A percentile compares a stretch with the other conserved stretches of the same genome.
Conservation (phyloP, 2,797 vertebrate genomes). For the Todus mexicanus region DNA sequence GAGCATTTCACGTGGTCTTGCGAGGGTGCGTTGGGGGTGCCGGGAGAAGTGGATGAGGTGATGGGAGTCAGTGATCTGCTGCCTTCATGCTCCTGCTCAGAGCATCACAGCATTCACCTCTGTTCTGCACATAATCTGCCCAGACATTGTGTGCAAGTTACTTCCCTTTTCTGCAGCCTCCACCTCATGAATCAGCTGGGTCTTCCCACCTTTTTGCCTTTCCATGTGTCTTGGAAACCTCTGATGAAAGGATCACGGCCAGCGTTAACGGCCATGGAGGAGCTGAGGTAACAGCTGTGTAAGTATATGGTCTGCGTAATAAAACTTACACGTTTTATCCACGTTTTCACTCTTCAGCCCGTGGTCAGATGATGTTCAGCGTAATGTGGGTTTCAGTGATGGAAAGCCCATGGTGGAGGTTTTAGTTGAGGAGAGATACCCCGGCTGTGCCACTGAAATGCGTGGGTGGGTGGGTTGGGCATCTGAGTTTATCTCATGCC, state of each 20-base stretch:
- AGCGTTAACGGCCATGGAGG: not conserved
- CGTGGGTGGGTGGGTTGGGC: not conserved
- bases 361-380: not conserved
- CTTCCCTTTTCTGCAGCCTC: not conserved
- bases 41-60: not conserved
- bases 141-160: not conserved
- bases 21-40: not conserved
- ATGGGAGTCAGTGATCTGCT: not conserved
- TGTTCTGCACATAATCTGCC: not conserved
- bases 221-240: not conserved
- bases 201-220: not conserved
- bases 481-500: not conserved
- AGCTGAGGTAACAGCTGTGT: not conserved
- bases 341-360: not conserved
- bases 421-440: not conserved
- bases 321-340: not conserved
- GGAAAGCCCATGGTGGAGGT: not conserved
- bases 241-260: not conserved
- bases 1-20: not conserved
- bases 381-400: not conserved
- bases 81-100: not conserved
- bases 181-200: not conserved
- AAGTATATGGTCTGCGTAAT: not conserved
- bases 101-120: not conserved
- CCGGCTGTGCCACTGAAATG: accelerated